phyloP scores from a whole-genome alignment of 2,113 vertebrate species.

The Falco punctatus region DNA sequence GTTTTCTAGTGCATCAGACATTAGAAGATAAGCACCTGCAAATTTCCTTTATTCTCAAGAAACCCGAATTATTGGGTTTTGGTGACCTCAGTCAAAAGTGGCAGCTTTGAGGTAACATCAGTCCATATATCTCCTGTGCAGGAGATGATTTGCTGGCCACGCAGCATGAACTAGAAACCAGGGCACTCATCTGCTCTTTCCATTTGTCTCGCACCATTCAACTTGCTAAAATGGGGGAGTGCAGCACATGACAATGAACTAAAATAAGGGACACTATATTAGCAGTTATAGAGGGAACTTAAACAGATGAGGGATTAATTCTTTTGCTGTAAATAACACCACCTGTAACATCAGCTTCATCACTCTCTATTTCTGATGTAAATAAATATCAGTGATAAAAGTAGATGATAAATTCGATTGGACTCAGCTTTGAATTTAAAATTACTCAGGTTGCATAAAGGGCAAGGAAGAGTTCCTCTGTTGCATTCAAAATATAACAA shows the following conservation, averaged over 20 bases:
- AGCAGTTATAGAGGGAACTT: background rate
- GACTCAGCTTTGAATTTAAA: constrained; percentile 1
- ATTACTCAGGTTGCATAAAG: background rate
- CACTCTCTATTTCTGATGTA: constrained; percentile 41
- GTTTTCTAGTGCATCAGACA: background rate
- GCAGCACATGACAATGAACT: constrained; percentile 14
- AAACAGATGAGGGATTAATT: constrained; percentile 39
- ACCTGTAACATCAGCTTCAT: constrained; percentile 37
- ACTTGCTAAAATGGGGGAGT: background rate
- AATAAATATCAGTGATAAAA: constrained; percentile 11
- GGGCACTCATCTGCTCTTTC: background rate
- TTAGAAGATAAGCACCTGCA: background rate
- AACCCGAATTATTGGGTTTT: background rate
- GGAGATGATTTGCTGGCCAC: background rate
- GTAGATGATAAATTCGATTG: background rate
- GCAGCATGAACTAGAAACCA: background rate
- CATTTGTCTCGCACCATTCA: background rate
- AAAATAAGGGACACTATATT: constrained; percentile 35
- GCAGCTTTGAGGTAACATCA: background rate
- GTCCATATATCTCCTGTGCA: background rate
- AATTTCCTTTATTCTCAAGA: background rate
- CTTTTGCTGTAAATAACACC: constrained; percentile 33
- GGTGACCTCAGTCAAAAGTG: background rate
- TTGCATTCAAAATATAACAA: background rate
- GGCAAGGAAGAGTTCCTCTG: background rate